These are phyloP conservation scores for Parambassis ranga DNA, from an alignment of 2,797 vertebrate genomes.

Conservation along the genomic window DNA sequence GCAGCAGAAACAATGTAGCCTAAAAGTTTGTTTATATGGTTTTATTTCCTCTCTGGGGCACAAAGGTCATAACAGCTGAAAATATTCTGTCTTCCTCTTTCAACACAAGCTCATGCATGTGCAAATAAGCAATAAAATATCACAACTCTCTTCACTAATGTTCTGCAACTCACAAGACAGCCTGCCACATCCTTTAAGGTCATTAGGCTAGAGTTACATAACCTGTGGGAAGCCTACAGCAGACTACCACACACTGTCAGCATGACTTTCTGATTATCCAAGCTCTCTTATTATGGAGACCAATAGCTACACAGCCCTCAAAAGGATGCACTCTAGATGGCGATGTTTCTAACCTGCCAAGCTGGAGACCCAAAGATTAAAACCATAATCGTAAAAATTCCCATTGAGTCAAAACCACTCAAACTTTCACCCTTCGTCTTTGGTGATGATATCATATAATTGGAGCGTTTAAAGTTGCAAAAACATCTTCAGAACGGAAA, in stretches of 20 bases:
- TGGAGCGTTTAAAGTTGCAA: neutral
- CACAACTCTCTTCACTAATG: slow-evolving; percentile 35
- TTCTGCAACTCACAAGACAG: slow-evolving; percentile 59
- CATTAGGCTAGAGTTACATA: slow-evolving; percentile 75
- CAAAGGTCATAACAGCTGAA: slow-evolving; percentile 58
- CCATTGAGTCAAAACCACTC: slow-evolving; percentile 1
- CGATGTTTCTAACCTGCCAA: slow-evolving; percentile 31
- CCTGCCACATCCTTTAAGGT: slow-evolving; percentile 72
- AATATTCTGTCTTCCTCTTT: slow-evolving; percentile 23
- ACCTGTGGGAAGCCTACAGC: slow-evolving; percentile 68
- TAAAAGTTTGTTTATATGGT: slow-evolving; percentile 62
- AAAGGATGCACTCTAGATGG: slow-evolving; percentile 43
- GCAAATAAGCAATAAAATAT: slow-evolving; percentile 52
- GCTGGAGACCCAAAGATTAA: slow-evolving; percentile 24
- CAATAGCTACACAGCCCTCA: slow-evolving; percentile 40
- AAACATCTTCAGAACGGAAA: neutral
- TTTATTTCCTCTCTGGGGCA: slow-evolving; percentile 63
- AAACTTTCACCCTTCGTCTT: slow-evolving; percentile 16
- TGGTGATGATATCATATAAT: slow-evolving; percentile 15
- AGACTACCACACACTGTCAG: slow-evolving; percentile 68
- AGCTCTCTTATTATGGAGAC: slow-evolving; percentile 67
- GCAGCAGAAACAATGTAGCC: slow-evolving; percentile 56
- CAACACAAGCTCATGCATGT: slow-evolving; percentile 6
- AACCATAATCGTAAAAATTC: slow-evolving; percentile 25
- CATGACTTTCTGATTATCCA: slow-evolving; percentile 75